These are phyloP conservation scores for Hipparchia sbordonii DNA, from an alignment of 2,888 invertebrate genomes.

Conservation along the genomic window DNA sequence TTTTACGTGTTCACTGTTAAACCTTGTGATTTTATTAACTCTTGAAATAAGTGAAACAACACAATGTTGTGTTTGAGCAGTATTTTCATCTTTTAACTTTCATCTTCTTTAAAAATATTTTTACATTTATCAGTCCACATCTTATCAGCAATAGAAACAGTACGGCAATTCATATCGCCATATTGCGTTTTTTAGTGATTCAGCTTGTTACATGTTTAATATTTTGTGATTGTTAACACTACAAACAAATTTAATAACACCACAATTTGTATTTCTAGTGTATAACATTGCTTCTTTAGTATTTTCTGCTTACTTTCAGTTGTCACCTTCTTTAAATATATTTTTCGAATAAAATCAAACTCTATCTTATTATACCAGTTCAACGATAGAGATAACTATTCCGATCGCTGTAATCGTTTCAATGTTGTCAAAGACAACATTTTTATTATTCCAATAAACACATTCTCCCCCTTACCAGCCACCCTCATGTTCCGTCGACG, in stretches of 20 bases:
- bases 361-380: background rate
- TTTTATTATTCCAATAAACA: conserved; percentile 67
- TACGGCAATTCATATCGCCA: no score
- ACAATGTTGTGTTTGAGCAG: no score
- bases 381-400: background rate
- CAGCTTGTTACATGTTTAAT: no score
- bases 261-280: background rate
- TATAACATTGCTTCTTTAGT: background rate
- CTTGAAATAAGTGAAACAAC: no score
- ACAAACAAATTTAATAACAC: background rate
- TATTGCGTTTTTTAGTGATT: background rate
- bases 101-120: no score
- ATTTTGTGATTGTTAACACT: background rate
- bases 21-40: no score
- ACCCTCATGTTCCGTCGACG: conserved; percentile 51
- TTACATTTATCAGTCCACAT: no score
- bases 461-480: conserved; percentile 52
- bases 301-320: background rate
- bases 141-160: no score
- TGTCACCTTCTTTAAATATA: background rate
- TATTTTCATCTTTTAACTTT: no score
- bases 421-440: conserved; percentile 58
- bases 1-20: no score
- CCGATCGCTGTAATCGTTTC: conserved; percentile 12
- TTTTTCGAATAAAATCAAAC: background rate